phyloP scores from a whole-genome alignment of 2,797 vertebrate genomes.

The Betta splendens region DNA sequence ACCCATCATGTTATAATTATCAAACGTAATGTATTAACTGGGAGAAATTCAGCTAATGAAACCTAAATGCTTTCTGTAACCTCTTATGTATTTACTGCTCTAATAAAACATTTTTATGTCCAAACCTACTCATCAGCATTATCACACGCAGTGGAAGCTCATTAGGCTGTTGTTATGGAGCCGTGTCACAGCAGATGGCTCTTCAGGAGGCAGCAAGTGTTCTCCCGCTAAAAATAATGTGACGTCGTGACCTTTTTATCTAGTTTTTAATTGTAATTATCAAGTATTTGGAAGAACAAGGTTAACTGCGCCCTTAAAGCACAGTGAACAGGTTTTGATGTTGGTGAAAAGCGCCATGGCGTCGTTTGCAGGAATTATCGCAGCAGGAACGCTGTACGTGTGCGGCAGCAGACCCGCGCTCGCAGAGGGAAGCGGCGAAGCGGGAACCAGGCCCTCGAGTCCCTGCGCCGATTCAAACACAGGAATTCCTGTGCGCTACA shows the following conservation, averaged over 20 bases:
- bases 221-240: slow-evolving; percentile 34
- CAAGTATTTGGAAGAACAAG: slow-evolving; percentile 3
- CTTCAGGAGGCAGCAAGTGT: slow-evolving; percentile 35
- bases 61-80: no score
- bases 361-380: slow-evolving; percentile 5
- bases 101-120: no score
- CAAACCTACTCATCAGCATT: background rate
- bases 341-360: background rate
- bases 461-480: slow-evolving; percentile 68
- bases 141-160: slow-evolving; percentile 2
- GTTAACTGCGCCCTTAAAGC: no score
- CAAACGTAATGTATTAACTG: no score
- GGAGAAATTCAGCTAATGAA: no score
- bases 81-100: no score
- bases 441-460: slow-evolving; percentile 48
- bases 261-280: slow-evolving; percentile 32
- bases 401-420: background rate
- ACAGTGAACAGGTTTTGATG: no score
- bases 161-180: slow-evolving; percentile 4
- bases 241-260: slow-evolving; percentile 57
- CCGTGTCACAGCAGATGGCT: slow-evolving; percentile 25
- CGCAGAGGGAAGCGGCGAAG: slow-evolving; percentile 44
- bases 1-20: no score
- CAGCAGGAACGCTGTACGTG: background rate
- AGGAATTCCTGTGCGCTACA: slow-evolving; percentile 79